Evolutionary conservation across 2,113 vertebrate genomes (phyloP), one percentile per base, ranked within the genome.

Genomic region (Sapayoa aenigma): DNA sequence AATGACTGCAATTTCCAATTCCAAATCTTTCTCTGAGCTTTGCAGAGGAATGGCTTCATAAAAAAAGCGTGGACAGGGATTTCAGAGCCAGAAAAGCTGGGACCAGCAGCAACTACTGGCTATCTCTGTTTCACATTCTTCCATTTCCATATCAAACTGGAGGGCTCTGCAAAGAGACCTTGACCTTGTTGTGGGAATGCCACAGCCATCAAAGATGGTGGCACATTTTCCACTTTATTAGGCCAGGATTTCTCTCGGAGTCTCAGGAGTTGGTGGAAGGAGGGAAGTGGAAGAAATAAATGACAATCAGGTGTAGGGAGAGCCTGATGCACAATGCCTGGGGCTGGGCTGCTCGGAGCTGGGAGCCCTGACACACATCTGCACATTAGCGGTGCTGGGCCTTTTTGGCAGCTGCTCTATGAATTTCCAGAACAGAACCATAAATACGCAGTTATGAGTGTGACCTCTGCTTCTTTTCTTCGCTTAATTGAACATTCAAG

Each of bases 401-500:
- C 44, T 84, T 90, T 84, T 76, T 81, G 93, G 92, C 90, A 93
- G 76, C 86, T 66, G 72, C 68, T 65, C 7, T 27, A 22, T 42
- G 87, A 53, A 75, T 96, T 96, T 96, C 90, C 76, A 95, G 80
- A 66, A 53, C 17, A 91, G 90, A 84, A 39, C 65, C 60, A 92
- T 92, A 94, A 95, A 96, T 87, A 86, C 0, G 0, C 75, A 56
- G 79, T 79, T 96, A 87, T 31, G 53, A 94, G 44, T 44, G 56
- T 53, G 92, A 95, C 88, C 94, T 89, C 85, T 89, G 90, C 92
- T 89, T 14, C 92, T 90, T 93, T 95, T 59, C 84, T 83, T 93
- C 0, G 0, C 85, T 96, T 89, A 72, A 89, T 92, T 84, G 90
- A 93, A 75, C 92, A 66, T 33, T 66, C 60, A 56, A 60, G 79